phyloP scores from a whole-genome alignment of 1,140 invertebrate species.

The Phenacoccus solenopsis region DNA sequence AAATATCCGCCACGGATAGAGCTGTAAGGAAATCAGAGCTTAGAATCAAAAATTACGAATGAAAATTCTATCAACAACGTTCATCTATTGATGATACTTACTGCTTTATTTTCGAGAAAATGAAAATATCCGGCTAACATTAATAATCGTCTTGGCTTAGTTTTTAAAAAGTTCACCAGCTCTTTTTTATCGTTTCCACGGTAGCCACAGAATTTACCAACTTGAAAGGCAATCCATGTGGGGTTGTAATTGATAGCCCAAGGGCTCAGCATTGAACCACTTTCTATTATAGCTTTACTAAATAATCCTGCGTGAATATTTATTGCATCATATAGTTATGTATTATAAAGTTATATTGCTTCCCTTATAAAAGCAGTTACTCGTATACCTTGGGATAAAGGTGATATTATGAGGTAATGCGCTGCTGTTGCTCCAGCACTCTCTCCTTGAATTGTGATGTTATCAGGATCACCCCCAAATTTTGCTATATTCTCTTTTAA shows the following conservation, averaged over 20 bases:
- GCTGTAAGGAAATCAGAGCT: not conserved
- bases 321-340: no score
- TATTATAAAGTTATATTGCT: no score
- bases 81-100: not conserved
- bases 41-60: no score
- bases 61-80: no score
- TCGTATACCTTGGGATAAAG: slow-evolving; percentile 36
- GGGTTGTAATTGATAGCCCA: not conserved
- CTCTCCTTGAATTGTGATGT: slow-evolving; percentile 54
- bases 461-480: slow-evolving; percentile 60
- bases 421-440: slow-evolving; percentile 53
- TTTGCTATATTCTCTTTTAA: slow-evolving; percentile 52
- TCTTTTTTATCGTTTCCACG: slow-evolving; percentile 6
- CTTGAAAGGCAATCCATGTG: not conserved
- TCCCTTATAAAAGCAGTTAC: no score
- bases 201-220: slow-evolving; percentile 22
- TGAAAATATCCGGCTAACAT: not conserved
- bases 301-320: slow-evolving; percentile 29
- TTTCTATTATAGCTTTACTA: slow-evolving; percentile 34
- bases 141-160: slow-evolving; percentile 20
- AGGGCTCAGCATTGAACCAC: slow-evolving; percentile 43
- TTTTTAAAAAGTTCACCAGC: slow-evolving; percentile 22
- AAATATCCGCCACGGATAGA: no score
- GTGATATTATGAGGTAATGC: slow-evolving; percentile 50
- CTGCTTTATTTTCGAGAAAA: not conserved